These are phyloP conservation scores for Grallaria varia DNA, from an alignment of 2,113 vertebrate species.

Conservation along the genomic window DNA sequence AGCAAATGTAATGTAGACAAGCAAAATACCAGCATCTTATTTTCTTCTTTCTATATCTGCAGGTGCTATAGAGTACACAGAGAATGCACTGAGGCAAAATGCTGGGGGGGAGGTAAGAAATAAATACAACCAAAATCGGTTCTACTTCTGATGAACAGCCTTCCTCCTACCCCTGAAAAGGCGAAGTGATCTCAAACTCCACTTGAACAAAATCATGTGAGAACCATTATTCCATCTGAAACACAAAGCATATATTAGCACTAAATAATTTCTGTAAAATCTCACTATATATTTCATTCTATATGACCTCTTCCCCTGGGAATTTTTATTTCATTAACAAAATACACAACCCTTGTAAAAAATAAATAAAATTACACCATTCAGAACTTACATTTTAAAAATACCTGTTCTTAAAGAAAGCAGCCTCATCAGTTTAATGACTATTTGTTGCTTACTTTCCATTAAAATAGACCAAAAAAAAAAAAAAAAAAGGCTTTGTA, in stretches of 20 bases:
- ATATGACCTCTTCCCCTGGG: background rate
- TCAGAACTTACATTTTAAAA: constrained; percentile 30
- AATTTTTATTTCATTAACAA: constrained; percentile 60
- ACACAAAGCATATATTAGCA: constrained; percentile 17
- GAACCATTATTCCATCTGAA: constrained; percentile 2
- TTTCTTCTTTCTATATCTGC: background rate
- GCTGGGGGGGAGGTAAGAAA: background rate
- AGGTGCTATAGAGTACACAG: background rate
- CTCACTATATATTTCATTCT: constrained; percentile 36
- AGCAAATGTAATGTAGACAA: background rate
- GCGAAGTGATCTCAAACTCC: background rate
- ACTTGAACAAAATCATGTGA: constrained; percentile 15
- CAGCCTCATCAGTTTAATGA: constrained; percentile 16
- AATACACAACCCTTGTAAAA: constrained; percentile 34
- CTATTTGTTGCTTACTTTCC: background rate
- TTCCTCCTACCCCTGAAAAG: background rate
- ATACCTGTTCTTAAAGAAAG: constrained; percentile 23
- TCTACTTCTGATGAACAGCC: background rate
- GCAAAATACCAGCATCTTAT: background rate
- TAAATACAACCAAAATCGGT: background rate
- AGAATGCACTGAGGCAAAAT: background rate
- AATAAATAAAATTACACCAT: background rate
- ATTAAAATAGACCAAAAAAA: background rate
- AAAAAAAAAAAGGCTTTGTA: background rate
- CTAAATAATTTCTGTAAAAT: constrained; percentile 40